Evolutionary conservation across 2,113 vertebrate species (phyloP), one percentile per base, ranked within the genome.

Genomic region (Paradoxurus hermaphroditus): DNA sequence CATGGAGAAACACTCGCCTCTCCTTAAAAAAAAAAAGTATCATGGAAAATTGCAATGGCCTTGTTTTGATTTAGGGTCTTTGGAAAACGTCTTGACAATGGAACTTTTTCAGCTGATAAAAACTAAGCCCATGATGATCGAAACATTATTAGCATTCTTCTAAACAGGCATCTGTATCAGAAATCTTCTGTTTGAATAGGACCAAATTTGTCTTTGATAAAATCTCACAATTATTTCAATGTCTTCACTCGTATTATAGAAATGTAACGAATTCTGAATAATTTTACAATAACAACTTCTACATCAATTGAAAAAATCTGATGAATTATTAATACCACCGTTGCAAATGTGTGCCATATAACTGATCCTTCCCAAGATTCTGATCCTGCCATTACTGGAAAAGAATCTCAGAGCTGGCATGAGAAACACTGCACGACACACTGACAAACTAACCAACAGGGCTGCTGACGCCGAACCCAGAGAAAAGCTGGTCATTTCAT

Each of bases 141-240:
- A 97, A 91, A 94, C 95, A 91, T 90, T 92, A 97, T 97, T 97
- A 97, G 94, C 92, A 98, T 98, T 97, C 97, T 96, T 88, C 94
- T 62, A n/a, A 96, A 90, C 41, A 90, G 86, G 81, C 90, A 92
- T 97, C 97, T 92, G 72, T 96, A 97, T 97, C 92, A 97, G 97
- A 97, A 96, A 98, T 98, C 96, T 97, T 97, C 84, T 95, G 93
- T 98, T 95, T 97, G 95, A 98, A 98, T 97, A 96, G 96, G 67
- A 97, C 86, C 88, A 97, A 97, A 97, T 97, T 95, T 97, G 96
- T 97, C 97, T 96, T 72, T 97, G 95, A 97, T 98, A 98, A 98
- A 96, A 98, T 92, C 93, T 75, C 75, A 95, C 1, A 11, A 95
- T 93, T 94, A 96, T 90, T 97, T 97, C 93, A 84, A 86, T 67